Evolutionary conservation across 2,113 vertebrate species (phyloP), one percentile per base, ranked within the genome.

Genomic region (Chrysochloris asiatica): DNA sequence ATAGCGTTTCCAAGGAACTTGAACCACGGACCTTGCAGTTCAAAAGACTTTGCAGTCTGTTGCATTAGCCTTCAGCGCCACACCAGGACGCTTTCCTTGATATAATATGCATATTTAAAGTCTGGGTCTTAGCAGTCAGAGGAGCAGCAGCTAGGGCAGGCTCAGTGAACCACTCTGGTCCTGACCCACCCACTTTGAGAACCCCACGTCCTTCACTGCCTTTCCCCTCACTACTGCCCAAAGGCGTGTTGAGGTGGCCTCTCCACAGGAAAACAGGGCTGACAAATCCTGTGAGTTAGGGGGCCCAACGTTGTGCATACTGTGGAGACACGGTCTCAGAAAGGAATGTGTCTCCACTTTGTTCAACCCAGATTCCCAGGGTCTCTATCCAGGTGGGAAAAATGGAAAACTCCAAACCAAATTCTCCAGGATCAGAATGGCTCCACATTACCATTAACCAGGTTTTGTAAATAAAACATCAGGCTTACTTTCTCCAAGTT

Each of bases 301-400:
- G 26, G 43, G 19, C 36, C 17, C 24, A 36, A 65, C 21, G 28
- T 12, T 6, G 2, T 19, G 54, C 73, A 47, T 10, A 17, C 14
- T 73, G 41, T 30, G 22, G 14, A 76, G 4, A 43, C 0, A 8
- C 47, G 24, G 19, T 11, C 19, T 56, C 33, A 12, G 36, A 41
- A 73, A n/a, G 76, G 38, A 50, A 33, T 3, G 8, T 33, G 17
- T 28, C 81, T 3, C 16, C n/a, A 67, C 36, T 4, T n/a, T 79
- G 24, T 4, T 41, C 36, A 50, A 2, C 0, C 0, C 43, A 54
- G 73, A 85, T 4, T 6, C 17, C 5, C 0, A 4, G 0, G 24
- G 38, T 38, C 3, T 26, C 52, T 61, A 47, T 13, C 65, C 21
- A 38, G 38, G 59, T 10, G 4, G n/a, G 9, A 50, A 41, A 50